phyloP scores from a whole-genome alignment of 2,888 invertebrate species.

The Eudasyphora cyanicolor region DNA sequence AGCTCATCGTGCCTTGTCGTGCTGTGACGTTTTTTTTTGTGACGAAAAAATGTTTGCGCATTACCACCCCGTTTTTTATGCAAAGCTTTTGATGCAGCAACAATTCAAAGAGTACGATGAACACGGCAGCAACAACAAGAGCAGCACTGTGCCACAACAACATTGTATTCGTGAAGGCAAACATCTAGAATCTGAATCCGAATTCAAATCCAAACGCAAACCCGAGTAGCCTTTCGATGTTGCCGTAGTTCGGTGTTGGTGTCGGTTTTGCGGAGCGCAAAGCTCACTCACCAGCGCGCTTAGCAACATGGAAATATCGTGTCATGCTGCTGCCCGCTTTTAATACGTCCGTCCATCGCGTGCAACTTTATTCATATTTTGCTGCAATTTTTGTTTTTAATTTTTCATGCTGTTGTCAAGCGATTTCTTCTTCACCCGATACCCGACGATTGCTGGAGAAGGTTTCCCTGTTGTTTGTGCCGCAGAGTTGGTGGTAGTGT shows the following conservation, averaged over 20 bases:
- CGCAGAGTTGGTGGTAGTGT: constrained; percentile 26
- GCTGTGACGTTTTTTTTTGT: constrained; percentile 20
- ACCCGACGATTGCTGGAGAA: not conserved
- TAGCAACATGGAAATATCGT: constrained; percentile 59
- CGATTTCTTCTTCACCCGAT: constrained; percentile 38
- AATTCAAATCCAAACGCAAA: not conserved
- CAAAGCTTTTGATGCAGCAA: constrained; percentile 48
- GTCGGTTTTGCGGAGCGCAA: too few relatives aligned
- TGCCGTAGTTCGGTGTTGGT: not conserved
- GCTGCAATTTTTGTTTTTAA: constrained; percentile 22
- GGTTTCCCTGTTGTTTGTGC: constrained; percentile 18
- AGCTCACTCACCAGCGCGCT: constrained; percentile 49
- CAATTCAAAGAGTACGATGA: constrained; percentile 23
- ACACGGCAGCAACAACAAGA: constrained; percentile 20
- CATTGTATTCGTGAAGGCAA: constrained; percentile 8
- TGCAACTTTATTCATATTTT: constrained; percentile 47
- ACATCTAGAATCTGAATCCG: constrained; percentile 31
- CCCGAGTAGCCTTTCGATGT: too few relatives aligned
- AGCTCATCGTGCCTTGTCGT: not conserved
- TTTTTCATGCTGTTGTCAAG: constrained; percentile 57
- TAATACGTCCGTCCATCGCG: too few relatives aligned
- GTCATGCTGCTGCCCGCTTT: constrained; percentile 42
- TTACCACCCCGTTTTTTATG: constrained; percentile 53
- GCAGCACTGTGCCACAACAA: constrained; percentile 19
- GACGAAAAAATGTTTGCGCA: constrained; percentile 63